phyloP scores from a whole-genome alignment of 2,888 invertebrate species.

The Oxytorus armatus region DNA sequence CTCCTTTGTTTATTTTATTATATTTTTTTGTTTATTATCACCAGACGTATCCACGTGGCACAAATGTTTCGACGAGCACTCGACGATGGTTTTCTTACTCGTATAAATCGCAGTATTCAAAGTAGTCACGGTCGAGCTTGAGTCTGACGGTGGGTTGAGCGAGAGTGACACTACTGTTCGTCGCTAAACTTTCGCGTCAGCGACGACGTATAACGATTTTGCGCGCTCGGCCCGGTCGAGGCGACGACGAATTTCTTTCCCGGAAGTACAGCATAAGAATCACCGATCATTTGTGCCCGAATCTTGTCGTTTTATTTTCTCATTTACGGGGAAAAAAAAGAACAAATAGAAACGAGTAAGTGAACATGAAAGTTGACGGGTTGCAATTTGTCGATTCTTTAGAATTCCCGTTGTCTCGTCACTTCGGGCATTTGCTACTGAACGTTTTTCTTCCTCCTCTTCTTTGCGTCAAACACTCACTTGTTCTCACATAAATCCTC shows the following conservation, averaged over 20 bases:
- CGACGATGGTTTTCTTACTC: neutral
- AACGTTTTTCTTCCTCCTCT: constrained; percentile 16
- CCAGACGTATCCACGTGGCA: neutral
- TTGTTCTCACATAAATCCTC: constrained; percentile 58
- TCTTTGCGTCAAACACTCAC: constrained; percentile 37
- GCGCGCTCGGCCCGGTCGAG: constrained; percentile 64
- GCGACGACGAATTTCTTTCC: constrained; percentile 64
- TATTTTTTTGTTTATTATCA: neutral
- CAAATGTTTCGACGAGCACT: neutral
- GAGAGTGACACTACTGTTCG: neutral
- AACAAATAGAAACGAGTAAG: too few relatives aligned
- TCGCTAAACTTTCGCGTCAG: neutral
- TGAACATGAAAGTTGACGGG: too few relatives aligned
- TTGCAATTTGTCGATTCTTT: neutral
- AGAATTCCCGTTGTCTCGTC: neutral
- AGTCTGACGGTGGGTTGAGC: too few relatives aligned
- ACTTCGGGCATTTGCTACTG: neutral
- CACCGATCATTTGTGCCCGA: constrained; percentile 25
- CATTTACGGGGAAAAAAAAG: neutral
- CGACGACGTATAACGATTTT: constrained; percentile 28
- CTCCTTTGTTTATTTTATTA: neutral
- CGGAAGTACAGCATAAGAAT: constrained; percentile 59
- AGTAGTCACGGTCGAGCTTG: constrained; percentile 38
- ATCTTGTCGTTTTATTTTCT: neutral
- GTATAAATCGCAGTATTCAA: constrained; percentile 32